phyloP scores from a whole-genome alignment of 2,113 vertebrate species.

The Amblyornis subalaris region DNA sequence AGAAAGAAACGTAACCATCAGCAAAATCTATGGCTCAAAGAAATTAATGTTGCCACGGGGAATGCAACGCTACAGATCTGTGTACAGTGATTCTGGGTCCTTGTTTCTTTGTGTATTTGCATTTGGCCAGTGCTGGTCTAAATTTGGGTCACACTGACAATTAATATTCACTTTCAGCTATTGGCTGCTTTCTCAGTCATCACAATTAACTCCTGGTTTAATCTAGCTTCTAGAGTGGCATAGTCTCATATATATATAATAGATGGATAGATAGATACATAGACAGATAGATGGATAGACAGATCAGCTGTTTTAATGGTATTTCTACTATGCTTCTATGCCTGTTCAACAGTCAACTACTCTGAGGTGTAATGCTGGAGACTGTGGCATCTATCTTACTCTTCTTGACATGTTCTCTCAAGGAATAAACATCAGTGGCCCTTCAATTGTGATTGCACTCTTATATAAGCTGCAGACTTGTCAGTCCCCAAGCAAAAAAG shows the following conservation, averaged over 20 bases:
- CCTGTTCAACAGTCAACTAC: neutral
- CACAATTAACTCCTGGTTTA: neutral
- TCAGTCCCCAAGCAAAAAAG: neutral
- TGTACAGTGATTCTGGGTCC: neutral
- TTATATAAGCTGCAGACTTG: neutral
- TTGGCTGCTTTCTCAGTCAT: neutral
- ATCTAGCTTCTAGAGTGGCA: neutral
- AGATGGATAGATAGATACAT: neutral
- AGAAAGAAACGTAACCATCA: conserved; percentile 1
- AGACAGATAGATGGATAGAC: neutral
- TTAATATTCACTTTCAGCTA: neutral
- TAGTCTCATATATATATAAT: neutral
- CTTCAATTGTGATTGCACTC: neutral
- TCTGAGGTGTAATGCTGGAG: neutral
- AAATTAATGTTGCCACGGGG: neutral
- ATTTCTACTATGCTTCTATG: neutral
- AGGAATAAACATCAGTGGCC: neutral
- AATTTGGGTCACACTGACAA: neutral
- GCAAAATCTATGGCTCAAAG: neutral
- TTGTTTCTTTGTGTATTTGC: neutral
- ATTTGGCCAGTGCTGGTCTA: neutral
- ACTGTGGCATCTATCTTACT: neutral
- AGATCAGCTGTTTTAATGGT: neutral
- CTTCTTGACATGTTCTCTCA: neutral
- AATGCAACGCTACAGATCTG: neutral